Conservation (phyloP, 2,113 vertebrate species). For the Hepsetus odoe region DNA sequence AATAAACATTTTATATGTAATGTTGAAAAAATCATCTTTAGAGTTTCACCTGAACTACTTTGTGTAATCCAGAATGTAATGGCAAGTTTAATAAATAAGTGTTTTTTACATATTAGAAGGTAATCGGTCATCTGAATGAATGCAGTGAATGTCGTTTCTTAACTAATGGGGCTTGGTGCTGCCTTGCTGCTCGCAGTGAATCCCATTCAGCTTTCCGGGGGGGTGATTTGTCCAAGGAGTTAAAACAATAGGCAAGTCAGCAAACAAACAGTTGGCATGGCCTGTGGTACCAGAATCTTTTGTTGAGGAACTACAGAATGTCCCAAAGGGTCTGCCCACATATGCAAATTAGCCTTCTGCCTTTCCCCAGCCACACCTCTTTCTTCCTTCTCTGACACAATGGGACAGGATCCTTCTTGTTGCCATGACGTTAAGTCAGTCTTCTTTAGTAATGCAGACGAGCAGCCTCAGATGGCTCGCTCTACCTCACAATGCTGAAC, state of each 20-base stretch:
- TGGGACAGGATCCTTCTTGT: slow-evolving; percentile 72
- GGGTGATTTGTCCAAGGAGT: slow-evolving; percentile 9
- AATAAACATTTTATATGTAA: too few species aligned
- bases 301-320: slow-evolving; percentile 52
- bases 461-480: slow-evolving; percentile 48
- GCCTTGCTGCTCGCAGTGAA: background rate
- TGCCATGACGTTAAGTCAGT: slow-evolving; percentile 73
- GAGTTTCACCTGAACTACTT: too few species aligned
- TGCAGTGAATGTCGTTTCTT: too few species aligned
- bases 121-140: too few species aligned
- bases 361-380: slow-evolving; percentile 58
- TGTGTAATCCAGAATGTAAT: background rate
- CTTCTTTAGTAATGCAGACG: slow-evolving; percentile 68
- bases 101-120: too few species aligned
- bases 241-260: slow-evolving; percentile 23
- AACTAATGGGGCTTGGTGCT: background rate
- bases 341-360: slow-evolving; percentile 59
- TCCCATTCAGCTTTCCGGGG: background rate
- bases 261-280: slow-evolving; percentile 41
- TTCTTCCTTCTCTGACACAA: slow-evolving; percentile 71
- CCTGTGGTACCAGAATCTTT: slow-evolving; percentile 50
- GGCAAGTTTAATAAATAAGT: background rate
- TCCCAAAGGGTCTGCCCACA: slow-evolving; percentile 61
- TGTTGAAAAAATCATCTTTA: too few species aligned
- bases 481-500: slow-evolving; percentile 48